Evolutionary conservation across 1,140 invertebrate genomes (phyloP), one percentile per base, ranked within the genome.

Genomic region (Probaryconus sp.): DNA sequence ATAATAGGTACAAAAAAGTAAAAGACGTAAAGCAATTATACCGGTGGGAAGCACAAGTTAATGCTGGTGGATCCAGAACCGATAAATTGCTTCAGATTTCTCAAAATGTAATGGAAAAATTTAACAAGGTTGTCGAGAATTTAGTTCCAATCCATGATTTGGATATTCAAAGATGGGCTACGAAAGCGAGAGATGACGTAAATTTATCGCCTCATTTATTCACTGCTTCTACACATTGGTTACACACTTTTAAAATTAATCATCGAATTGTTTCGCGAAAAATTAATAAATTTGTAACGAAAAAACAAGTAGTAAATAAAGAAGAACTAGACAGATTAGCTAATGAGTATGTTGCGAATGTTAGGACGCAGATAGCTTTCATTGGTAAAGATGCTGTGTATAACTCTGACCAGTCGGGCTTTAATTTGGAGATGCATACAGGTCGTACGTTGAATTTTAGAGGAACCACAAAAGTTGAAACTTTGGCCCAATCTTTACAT

Each of bases 401-500:
- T 3, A 58, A 58, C 18, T 13, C 53, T 7, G 38, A 43, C 35
- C 53, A 58, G 11, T 58, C 40, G 0, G 53, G 53, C 1, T 58
- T 58, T n/a, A 58, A 58, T 35, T 31, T 31, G 5, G 53, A 58
- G 35, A 42, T 45, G 7, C 30, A 58, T 35, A 18, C 38, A 4
- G 31, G 37, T 6, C 7, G 53, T 2, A 35, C 53, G 6, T 24
- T 45, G 2, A n/a, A 30, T 17, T 18, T 14, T 55, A 35, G 7
- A 40, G 16, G 21, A 51, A 35, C 9, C 14, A 2, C 2, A 20
- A 50, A 14, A 35, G 28, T 11, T 11, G 9, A 33, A 33, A 18
- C 14, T 35, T 28, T 6, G 30, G 7, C 9, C 47, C 17, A 18
- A 3, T 17, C 2, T 33, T n/a, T n/a, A n/a, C n/a, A n/a, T n/a